Base-by-base conservation (phyloP, 1,140 invertebrate genomes). In the Pseudomyrmex flavicornis region DNA sequence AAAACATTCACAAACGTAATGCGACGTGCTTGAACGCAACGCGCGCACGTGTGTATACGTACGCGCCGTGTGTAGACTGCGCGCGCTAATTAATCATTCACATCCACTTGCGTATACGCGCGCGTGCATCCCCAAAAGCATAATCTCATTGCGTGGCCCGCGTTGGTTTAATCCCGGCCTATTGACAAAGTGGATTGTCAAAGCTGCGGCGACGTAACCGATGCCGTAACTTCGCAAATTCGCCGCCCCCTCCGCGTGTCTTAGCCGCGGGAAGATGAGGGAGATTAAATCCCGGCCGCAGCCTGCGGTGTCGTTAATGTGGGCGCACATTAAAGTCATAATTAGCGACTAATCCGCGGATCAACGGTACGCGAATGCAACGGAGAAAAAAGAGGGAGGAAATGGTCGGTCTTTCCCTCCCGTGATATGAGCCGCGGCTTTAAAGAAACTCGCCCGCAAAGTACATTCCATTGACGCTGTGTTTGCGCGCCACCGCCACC, bases 331-430 rank as follows among this genome's bases (percentile, higher is more conserved):
- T 84, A 80, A 84, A 84, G 66, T 84, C 75, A 84, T 79, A 72
- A 82, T 79, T 82, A 84, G 75, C 59, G 66, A 82, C 75, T 84
- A 69, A 80, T 84, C 79, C 70, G 79, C 17, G 83, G 75, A 80
- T 84, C 75, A 80, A 84, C 58, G 83, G 48, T 79, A 48, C 70
- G 26, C 50, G 56, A 80, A 80, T 66, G 58, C 54, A 74, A 7
- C 66, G 35, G 48, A 22, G 54, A 17, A 20, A 35, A 35, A 35
- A 35, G 5, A 0, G 0, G 35, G 35, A 35, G 0, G 35, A 35
- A 35, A 35, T 35, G 35, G 35, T 5, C 5, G 5, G 5, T 35
- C 35, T 35, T 5, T 35, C 5, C 35, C 20, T 44, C 48, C 15
- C 0, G 58, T 56, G 61, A 63, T 74, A 35, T 35, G 63, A 54